Conservation (phyloP, 2,888 invertebrate genomes). For the Busseola fusca region DNA sequence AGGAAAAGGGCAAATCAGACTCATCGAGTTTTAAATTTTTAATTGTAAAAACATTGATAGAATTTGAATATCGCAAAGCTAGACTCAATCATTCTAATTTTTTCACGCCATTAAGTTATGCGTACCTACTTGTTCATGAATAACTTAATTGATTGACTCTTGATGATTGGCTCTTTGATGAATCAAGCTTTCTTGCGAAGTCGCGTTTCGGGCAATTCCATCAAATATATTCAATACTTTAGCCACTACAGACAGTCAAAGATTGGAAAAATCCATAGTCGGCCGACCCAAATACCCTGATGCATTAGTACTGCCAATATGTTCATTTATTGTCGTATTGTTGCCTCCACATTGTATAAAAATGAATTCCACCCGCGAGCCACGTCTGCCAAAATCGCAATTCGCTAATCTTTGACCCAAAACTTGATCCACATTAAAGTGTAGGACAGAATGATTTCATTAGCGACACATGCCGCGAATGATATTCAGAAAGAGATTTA, state of each 20-base stretch:
- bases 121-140: constrained; percentile 15
- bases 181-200: background rate
- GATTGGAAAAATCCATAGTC: too few relatives aligned
- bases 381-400: constrained; percentile 30
- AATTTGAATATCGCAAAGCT: constrained; percentile 19
- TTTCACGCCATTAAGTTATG: background rate
- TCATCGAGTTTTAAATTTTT: constrained; percentile 15
- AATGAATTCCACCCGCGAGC: background rate
- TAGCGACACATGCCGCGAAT: constrained; percentile 72
- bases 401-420: constrained; percentile 56
- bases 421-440: constrained; percentile 64
- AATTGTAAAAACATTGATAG: constrained; percentile 9
- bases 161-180: constrained; percentile 1
- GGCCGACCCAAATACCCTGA: too few relatives aligned
- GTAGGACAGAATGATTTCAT: constrained; percentile 71
- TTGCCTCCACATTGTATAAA: background rate
- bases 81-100: background rate
- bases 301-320: too few relatives aligned
- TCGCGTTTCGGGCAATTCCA: too few relatives aligned
- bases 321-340: too few relatives aligned
- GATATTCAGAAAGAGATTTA: constrained; percentile 71
- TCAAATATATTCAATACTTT: too few relatives aligned
- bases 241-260: too few relatives aligned
- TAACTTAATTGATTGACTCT: constrained; percentile 5
- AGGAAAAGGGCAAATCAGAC: background rate